Base-by-base conservation (phyloP, 1,140 invertebrate genomes). In the Ips nitidus region DNA sequence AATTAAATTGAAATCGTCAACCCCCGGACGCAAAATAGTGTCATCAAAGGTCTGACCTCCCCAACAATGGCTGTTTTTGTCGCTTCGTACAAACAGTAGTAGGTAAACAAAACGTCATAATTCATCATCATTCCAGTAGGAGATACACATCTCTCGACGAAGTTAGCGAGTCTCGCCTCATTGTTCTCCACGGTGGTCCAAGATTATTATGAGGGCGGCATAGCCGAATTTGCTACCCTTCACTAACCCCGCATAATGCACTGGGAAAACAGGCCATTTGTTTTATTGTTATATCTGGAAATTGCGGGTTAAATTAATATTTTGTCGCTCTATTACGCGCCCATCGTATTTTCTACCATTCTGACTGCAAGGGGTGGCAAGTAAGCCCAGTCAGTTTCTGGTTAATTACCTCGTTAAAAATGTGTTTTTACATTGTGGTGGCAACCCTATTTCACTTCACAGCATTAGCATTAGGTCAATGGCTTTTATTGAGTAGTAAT, bases 271-370 rank as follows among this genome's bases (percentile, higher is more conserved):
- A 52, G 55, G 3, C 43, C 55, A 59, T 66, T 66, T 66, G 55
- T 59, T 66, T 59, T 66, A 66, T 50, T 58, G 45, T 66, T 66
- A 66, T 59, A 58, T 58, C 55, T 40, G 36, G 42, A 57, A 65
- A 66, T 66, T 58, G 47, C 56, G 42, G 60, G 42, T 65, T 65
- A 56, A 66, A 66, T 66, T 66, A 66, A 66, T 66, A 66, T 66
- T 59, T 65, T 59, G 55, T 41, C 56, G 55, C 63, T 41, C 5
- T 37, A 42, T 66, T 66, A 66, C 56, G 63, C 5, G 40, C 5
- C 52, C 52, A 52, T 37, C 43, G 2, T 62, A 38, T 52, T 62
- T 52, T 52, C 37, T 3, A 22, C 42, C 22, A 22, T 22, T 22
- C 22, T 22, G 22, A 22, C 22, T 22, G 22, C 22, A 22, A 22